Evolutionary conservation across 2,888 invertebrate species (phyloP).

Genomic region (Aricia artaxerxes): DNA sequence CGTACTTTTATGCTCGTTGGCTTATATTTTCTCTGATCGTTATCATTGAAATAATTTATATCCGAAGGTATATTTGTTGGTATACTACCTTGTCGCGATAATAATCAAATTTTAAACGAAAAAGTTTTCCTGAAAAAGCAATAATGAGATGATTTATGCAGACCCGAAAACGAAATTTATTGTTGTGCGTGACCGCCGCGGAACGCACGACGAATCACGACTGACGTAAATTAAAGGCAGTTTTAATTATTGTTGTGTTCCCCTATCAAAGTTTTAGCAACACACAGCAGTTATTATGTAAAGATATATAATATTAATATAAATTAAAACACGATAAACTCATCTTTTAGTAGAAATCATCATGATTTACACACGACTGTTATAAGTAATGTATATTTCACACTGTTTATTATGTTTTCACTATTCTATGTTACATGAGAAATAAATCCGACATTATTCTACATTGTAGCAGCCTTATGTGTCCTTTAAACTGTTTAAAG

Average conservation of each 20-base stretch:
- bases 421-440: no score
- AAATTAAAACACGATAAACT: no score
- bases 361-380: no score
- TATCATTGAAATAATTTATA: conserved; percentile 2
- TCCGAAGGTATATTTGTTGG: not conserved
- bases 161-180: conserved; percentile 22
- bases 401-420: no score
- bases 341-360: no score
- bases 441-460: no score
- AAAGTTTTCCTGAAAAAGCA: conserved; percentile 17
- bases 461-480: no score
- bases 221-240: conserved; percentile 2
- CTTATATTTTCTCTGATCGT: not conserved
- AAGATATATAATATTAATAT: no score
- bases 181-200: conserved; percentile 17
- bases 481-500: not conserved
- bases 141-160: conserved; percentile 17
- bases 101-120: conserved; percentile 15
- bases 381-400: no score
- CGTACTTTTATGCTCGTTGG: not conserved
- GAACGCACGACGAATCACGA: conserved; percentile 4
- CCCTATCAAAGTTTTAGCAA: not conserved
- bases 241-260: not conserved
- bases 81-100: not conserved
- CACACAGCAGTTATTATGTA: no score